Conservation (phyloP, 2,113 vertebrate genomes). For the Takifugu flavidus region DNA sequence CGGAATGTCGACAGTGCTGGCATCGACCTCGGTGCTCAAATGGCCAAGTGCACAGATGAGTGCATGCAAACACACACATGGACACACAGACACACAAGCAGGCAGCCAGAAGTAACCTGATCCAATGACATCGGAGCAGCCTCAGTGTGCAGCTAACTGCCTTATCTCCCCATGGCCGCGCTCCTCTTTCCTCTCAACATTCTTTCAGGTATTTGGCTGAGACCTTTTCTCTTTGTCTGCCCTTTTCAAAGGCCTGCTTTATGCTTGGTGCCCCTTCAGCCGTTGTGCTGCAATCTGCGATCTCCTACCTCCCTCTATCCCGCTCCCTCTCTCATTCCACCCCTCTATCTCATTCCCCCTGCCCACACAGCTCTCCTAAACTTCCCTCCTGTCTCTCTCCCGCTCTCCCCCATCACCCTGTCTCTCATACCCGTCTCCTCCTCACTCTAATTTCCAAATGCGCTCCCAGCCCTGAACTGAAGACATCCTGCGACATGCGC, state of each 20-base stretch:
- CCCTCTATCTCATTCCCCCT: conserved; percentile 6
- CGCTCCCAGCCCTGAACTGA: conserved; percentile 28
- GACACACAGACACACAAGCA: conserved; percentile 13
- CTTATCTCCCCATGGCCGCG: conserved; percentile 70
- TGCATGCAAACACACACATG: conserved; percentile 36
- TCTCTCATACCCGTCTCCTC: conserved; percentile 21
- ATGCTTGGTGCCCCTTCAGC: conserved; percentile 63
- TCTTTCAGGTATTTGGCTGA: conserved; percentile 76
- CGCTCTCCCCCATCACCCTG: background rate
- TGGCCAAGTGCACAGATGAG: conserved; percentile 44
- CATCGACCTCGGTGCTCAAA: conserved; percentile 56
- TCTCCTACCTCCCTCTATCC: conserved; percentile 22
- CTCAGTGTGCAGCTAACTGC: conserved; percentile 71
- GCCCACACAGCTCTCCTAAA: conserved; percentile 27
- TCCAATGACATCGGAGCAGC: conserved; percentile 68
- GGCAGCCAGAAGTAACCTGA: conserved; percentile 51
- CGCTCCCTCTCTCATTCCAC: conserved; percentile 8
- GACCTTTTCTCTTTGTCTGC: conserved; percentile 75
- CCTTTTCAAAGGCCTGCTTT: conserved; percentile 76
- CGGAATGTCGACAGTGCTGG: conserved; percentile 61
- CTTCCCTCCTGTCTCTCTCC: conserved; percentile 6
- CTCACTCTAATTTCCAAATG: conserved; percentile 16
- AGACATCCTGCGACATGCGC: conserved; percentile 47
- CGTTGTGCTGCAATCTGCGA: conserved; percentile 39
- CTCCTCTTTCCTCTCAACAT: conserved; percentile 75